A percentile compares a stretch with the other conserved stretches of the same genome.
phyloP scores from a whole-genome alignment of 2,888 invertebrate species.

The Lasioglossum oenotherae region DNA sequence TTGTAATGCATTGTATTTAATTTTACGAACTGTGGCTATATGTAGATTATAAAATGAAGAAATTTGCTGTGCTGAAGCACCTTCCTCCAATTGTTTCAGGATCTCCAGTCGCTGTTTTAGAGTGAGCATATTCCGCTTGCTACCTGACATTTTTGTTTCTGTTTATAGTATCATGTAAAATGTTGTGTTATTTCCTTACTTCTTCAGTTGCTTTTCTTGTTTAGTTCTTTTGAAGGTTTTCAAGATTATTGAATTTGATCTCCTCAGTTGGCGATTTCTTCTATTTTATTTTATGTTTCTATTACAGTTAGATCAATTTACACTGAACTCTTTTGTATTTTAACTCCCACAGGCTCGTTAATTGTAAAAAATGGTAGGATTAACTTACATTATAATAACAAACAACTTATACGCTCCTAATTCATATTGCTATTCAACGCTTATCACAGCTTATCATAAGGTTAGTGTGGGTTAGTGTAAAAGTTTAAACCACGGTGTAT shows the following conservation, averaged over 20 bases:
- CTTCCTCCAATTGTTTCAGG: neutral
- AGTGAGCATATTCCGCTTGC: neutral
- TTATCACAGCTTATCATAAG: neutral
- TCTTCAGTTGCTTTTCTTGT: neutral
- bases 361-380: neutral
- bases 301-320: neutral
- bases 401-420: neutral
- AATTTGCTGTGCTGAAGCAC: neutral
- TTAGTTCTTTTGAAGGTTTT: neutral
- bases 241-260: neutral
- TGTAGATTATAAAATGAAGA: constrained; percentile 1
- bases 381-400: neutral
- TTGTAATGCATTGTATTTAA: neutral
- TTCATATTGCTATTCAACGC: neutral
- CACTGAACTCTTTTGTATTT: constrained; percentile 7
- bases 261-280: neutral
- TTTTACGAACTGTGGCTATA: neutral
- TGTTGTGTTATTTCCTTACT: neutral
- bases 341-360: neutral
- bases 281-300: neutral
- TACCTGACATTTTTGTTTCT: neutral
- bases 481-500: too few species aligned
- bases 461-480: neutral
- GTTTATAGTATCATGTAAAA: neutral
- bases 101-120: neutral